Base-by-base conservation (phyloP, 2,797 vertebrate genomes). In the Sternarchorhynchus goeldii region DNA sequence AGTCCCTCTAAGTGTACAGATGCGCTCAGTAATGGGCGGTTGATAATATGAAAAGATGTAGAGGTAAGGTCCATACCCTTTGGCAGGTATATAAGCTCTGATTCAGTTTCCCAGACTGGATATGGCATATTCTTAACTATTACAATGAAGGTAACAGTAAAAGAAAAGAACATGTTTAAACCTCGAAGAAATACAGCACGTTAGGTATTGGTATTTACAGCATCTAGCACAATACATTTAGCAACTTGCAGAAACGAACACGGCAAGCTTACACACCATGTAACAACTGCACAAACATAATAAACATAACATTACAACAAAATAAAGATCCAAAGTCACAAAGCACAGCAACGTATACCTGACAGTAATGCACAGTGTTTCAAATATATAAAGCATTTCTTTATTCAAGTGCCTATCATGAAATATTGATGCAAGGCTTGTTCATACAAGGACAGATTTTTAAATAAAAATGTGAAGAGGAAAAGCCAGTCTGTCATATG, bases 401-500 rank as follows among this genome's bases (percentile, higher is more conserved):
- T 36, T 4, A 36, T 36, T 4, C 6, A 36, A 36, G 34, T 4
- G 34, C 34, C 6, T 0, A 21, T 65, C 39, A 1, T 65, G 36
- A 5, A 21, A 12, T 20, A 66, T 68, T 17, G 32, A 55, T 63
- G 7, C 10, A 50, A 50, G 45, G 45, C 45, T 50, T 50, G 45
- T 50, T 50, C 14, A 32, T 18, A 17, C 21, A 32, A 55, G 45
- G 5, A 5, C 41, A 12, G 12, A 62, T 57, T 36, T 29, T 60
- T 6, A 73, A 62, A 62, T 73, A 45, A 50, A 14, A 63, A 60
- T 20, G 21, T 53, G 31, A 63, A 17, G 25, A 74, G 63, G 25
- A 50, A 64, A 74, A 74, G 17, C 32, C 72, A 53, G 58, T 70
- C 50, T 56, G 29, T 70, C 50, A 70, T 70, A 53, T 70, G 67